Evolutionary conservation across 1,140 invertebrate species (phyloP), one percentile per base, ranked within the genome.

Genomic region (Nasonia longicornis): DNA sequence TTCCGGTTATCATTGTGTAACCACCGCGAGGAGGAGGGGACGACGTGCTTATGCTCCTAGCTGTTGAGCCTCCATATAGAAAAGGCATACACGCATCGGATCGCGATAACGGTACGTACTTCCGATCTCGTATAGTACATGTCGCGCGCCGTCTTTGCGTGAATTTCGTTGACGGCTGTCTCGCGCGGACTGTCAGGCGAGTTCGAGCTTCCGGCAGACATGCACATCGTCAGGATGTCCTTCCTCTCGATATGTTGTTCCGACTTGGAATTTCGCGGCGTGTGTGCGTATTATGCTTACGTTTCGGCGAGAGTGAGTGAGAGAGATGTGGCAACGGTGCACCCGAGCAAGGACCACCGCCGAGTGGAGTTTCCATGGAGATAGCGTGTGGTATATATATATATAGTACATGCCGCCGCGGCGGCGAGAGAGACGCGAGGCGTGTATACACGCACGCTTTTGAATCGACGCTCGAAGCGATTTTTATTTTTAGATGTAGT

Each of bases 81-180:
- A 20, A 52, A n/a, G 20, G 3, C 16, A 58, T 6, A 16, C 45
- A 7, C 35, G 31, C 69, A 63, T 20, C 48, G 48, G 45, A 79
- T 29, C 78, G 71, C 78, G 78, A 80, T 80, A 80, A 80, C 78
- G 78, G 78, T 80, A 80, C 22, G 78, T 80, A 80, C 71, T 66
- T 74, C 78, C 78, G 78, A 64, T 35, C 8, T 10, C 29, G 20
- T 3, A 22, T n/a, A 10, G 20, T 16, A 22, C 7, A 10, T 26
- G 22, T 11, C 35, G 75, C n/a, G n/a, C 14, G n/a, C 14, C 16
- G 20, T 38, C 31, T 16, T 14, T 48, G 12, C 12, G 11, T 48
- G 45, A 48, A 48, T 48, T 58, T 58, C 6, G 31, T 66, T 3
- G 14, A 48, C 26, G 35, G 2, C 4, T 26, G 35, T 20, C 16